phyloP scores from a whole-genome alignment of 2,113 vertebrate genomes.

The Bufo bufo region DNA sequence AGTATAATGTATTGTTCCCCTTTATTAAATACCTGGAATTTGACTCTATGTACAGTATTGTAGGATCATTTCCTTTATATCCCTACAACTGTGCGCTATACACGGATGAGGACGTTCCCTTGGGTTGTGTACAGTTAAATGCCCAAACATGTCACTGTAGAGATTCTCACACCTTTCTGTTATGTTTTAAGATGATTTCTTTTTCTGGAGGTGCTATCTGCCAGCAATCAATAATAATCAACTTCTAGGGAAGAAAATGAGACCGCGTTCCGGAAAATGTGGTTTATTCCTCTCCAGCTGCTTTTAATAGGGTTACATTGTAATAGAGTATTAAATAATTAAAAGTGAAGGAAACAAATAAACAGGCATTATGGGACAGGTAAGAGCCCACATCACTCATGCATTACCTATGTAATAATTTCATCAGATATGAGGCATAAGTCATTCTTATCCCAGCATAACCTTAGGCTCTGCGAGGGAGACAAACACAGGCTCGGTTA shows the following conservation, averaged over 20 bases:
- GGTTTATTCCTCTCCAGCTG: not conserved
- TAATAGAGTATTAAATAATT: slow-evolving; percentile 58
- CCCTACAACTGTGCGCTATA: not conserved
- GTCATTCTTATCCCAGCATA: slow-evolving; percentile 51
- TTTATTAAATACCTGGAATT: not conserved
- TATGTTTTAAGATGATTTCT: slow-evolving; percentile 20
- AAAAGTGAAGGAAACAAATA: not conserved
- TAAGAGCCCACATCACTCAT: slow-evolving; percentile 51
- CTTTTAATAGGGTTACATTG: slow-evolving; percentile 19
- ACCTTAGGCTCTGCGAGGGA: slow-evolving; percentile 47
- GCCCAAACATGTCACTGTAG: not conserved
- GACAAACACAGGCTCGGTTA: slow-evolving; percentile 51
- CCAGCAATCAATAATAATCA: slow-evolving; percentile 40
- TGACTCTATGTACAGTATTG: not conserved
- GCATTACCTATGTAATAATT: slow-evolving; percentile 47
- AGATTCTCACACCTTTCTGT: slow-evolving; percentile 9
- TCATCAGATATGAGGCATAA: slow-evolving; percentile 53
- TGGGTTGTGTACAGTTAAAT: not conserved
- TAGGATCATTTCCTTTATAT: not conserved
- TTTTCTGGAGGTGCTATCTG: slow-evolving; percentile 17
- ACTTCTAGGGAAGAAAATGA: not conserved
- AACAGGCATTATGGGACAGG: slow-evolving; percentile 50
- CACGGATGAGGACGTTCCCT: not conserved
- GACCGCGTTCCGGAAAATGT: not conserved
- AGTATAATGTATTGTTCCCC: not conserved